Percentiles rank a stretch among this genome's conserved stretches.
Conservation (phyloP, 2,888 invertebrate species). For the Sturmia bella region DNA sequence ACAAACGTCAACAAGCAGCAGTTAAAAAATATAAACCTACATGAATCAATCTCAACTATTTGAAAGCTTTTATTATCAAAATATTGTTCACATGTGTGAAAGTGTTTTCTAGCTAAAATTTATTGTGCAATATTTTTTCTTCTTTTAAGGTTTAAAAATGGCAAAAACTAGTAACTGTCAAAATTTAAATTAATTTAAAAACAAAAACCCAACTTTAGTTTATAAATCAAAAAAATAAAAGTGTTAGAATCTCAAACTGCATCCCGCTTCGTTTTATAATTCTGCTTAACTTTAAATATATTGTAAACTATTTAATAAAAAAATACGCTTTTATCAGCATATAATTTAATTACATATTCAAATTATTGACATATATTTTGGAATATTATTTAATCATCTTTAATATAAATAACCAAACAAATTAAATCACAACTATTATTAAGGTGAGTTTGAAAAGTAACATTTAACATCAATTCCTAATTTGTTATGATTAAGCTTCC, state of each 20-base stretch:
- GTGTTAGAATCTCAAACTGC: slow-evolving; percentile 28
- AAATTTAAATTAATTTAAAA: slow-evolving; percentile 21
- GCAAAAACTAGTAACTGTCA: slow-evolving; percentile 52
- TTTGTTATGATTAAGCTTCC: too few species aligned
- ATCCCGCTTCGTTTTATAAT: slow-evolving; percentile 37
- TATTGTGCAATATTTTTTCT: slow-evolving; percentile 1
- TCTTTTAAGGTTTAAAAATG: slow-evolving; percentile 50
- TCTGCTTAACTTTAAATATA: not conserved
- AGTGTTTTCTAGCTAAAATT: too few species aligned
- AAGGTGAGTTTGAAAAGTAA: slow-evolving; percentile 46
- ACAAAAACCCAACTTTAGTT: not conserved
- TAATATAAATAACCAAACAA: slow-evolving; percentile 23
- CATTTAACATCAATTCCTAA: not conserved
- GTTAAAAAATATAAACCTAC: too few species aligned
- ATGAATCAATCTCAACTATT: too few species aligned
- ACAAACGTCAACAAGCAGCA: too few species aligned
- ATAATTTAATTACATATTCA: slow-evolving; percentile 49
- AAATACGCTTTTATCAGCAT: slow-evolving; percentile 13
- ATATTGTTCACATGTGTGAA: too few species aligned
- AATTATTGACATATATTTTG: slow-evolving; percentile 22
- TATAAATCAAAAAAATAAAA: slow-evolving; percentile 8
- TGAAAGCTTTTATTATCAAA: too few species aligned
- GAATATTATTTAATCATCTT: slow-evolving; percentile 55
- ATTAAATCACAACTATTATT: slow-evolving; percentile 37
- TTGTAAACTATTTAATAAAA: slow-evolving; percentile 29